phyloP scores from a whole-genome alignment of 2,113 vertebrate genomes.

The Dasyprocta punctata region DNA sequence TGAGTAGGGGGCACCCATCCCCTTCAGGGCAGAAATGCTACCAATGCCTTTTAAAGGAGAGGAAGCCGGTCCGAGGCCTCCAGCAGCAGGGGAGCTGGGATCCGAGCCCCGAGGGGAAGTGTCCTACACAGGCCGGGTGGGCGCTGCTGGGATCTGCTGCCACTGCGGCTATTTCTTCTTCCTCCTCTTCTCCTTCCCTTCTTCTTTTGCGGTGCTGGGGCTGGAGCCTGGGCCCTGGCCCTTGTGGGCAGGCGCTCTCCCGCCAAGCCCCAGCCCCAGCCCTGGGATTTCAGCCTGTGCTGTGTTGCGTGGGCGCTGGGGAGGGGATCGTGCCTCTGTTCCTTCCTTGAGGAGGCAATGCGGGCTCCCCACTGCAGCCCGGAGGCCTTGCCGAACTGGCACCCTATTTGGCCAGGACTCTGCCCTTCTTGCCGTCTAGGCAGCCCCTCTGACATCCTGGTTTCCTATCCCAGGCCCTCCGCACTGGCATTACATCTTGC shows the following conservation, averaged over 20 bases:
- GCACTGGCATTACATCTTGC: background rate
- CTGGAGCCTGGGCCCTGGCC: background rate
- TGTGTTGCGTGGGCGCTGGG: background rate
- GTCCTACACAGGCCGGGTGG: background rate
- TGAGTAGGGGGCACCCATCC: accelerated
- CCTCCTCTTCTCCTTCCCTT: background rate
- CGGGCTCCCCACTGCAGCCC: background rate
- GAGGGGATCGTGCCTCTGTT: background rate
- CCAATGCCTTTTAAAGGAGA: too few relatives aligned
- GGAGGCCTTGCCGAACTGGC: accelerated
- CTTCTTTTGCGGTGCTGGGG: background rate
- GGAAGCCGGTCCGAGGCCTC: background rate
- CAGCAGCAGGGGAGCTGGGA: too few relatives aligned
- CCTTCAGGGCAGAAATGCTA: background rate
- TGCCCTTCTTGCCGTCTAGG: background rate
- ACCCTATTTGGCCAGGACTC: background rate
- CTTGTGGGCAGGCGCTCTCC: background rate
- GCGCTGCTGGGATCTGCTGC: background rate
- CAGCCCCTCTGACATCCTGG: background rate
- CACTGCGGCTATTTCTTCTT: background rate
- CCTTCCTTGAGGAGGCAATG: accelerated
- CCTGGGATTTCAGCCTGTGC: background rate
- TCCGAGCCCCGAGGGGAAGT: background rate
- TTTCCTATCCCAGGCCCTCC: constrained; percentile 14
- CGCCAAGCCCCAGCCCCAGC: background rate